A percentile compares a stretch with the other conserved stretches of the same genome.
Evolutionary conservation across 2,113 vertebrate genomes (phyloP).

Genomic region (Brienomyrus longianalis): DNA sequence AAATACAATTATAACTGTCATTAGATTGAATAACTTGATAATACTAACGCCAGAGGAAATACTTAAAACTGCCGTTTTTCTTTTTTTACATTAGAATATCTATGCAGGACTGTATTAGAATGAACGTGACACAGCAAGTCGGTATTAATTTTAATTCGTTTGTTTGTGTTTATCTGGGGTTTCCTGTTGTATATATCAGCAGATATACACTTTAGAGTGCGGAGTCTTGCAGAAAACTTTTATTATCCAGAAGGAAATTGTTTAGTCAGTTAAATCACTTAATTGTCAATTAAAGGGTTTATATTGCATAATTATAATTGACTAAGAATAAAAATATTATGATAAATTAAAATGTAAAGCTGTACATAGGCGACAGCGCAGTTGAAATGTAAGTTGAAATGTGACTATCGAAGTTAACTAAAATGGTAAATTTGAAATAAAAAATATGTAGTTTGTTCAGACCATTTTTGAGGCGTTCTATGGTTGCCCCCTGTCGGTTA

Average conservation of each 20-base stretch:
- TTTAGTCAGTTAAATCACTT: not conserved
- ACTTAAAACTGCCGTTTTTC: not conserved
- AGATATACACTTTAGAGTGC: not conserved
- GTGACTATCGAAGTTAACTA: not conserved
- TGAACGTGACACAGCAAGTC: not conserved
- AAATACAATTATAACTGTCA: not conserved
- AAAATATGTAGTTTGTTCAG: not conserved
- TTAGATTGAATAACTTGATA: not conserved
- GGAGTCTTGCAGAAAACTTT: not conserved
- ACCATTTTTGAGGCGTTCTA: not conserved
- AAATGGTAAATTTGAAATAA: not conserved
- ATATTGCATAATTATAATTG: not conserved
- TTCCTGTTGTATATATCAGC: not conserved
- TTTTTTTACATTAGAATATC: not conserved
- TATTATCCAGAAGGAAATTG: not conserved
- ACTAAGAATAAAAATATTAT: not conserved
- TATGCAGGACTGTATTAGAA: not conserved
- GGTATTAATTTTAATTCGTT: not conserved
- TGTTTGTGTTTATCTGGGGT: not conserved
- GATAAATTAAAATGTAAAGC: not conserved
- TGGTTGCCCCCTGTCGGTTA: conserved; percentile 16
- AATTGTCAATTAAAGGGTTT: not conserved
- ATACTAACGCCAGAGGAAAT: not conserved
- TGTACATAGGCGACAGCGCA: not conserved
- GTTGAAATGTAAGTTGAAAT: not conserved